Percentiles rank a stretch among this genome's conserved stretches.
These are phyloP conservation scores for Atractosteus spatula DNA, from an alignment of 2,113 vertebrate genomes.

Conservation along the genomic window DNA sequence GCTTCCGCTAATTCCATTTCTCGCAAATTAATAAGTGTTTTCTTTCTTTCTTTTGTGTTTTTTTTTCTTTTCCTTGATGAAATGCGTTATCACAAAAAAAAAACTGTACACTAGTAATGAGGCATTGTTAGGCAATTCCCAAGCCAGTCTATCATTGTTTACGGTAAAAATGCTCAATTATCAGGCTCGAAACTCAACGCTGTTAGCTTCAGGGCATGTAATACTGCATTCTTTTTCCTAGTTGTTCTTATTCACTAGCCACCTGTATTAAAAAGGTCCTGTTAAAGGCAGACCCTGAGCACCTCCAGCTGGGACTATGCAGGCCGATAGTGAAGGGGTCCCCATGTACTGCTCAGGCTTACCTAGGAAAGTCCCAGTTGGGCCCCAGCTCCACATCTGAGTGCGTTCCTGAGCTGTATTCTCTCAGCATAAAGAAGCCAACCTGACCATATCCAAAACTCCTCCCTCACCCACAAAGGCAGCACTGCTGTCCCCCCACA, in stretches of 20 bases:
- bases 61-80: constrained; percentile 57
- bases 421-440: no score
- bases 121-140: constrained; percentile 74
- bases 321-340: no score
- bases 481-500: no score
- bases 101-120: constrained; percentile 68
- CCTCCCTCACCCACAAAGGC: no score
- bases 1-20: constrained; percentile 77
- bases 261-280: no score
- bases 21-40: constrained; percentile 75
- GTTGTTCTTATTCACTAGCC: constrained; percentile 12
- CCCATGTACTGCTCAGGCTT: no score
- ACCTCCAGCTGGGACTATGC: no score
- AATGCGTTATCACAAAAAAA: constrained; percentile 62
- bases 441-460: no score
- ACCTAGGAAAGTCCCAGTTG: no score
- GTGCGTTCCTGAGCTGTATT: no score
- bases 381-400: no score
- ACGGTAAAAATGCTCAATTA: constrained; percentile 70
- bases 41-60: constrained; percentile 27
- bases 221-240: constrained; percentile 35
- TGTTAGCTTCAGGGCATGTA: constrained; percentile 51
- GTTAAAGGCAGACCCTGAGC: no score
- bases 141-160: constrained; percentile 65
- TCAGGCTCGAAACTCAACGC: constrained; percentile 42